Conservation (phyloP, 2,797 vertebrate genomes). For the Liasis olivaceus region DNA sequence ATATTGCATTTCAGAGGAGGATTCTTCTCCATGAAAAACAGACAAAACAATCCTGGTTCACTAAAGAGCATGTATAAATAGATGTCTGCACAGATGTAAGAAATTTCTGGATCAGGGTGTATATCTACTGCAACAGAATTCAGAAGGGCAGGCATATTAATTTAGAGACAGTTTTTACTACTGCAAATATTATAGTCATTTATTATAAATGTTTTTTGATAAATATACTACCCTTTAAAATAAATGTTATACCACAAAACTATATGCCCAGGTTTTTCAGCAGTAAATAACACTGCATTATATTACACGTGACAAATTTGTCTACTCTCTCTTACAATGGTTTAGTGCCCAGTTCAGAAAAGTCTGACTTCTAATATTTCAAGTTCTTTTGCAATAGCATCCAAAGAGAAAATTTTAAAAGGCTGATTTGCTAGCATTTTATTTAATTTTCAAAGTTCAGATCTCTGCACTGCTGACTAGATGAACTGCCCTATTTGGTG, state of each 20-base stretch:
- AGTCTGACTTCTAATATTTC: slow-evolving; percentile 30
- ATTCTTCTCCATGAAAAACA: not conserved
- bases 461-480: slow-evolving; percentile 33
- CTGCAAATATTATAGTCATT: slow-evolving; percentile 22
- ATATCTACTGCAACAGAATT: not conserved
- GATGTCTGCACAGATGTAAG: not conserved
- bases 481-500: slow-evolving; percentile 21
- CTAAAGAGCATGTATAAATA: not conserved
- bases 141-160: not conserved
- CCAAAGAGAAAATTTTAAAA: slow-evolving; percentile 21
- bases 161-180: slow-evolving; percentile 14
- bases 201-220: slow-evolving; percentile 46
- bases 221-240: slow-evolving; percentile 24
- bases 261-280: slow-evolving; percentile 34
- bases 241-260: not conserved
- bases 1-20: not conserved
- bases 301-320: not conserved
- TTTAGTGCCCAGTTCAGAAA: slow-evolving; percentile 8
- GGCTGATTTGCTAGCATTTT: slow-evolving; percentile 51
- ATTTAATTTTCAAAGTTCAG: slow-evolving; percentile 47
- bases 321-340: not conserved
- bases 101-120: not conserved
- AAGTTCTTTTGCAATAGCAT: slow-evolving; percentile 40
- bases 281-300: not conserved
- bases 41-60: not conserved